A percentile compares a stretch with the other conserved stretches of the same genome.
phyloP scores from a whole-genome alignment of 1,140 invertebrate species.

The Ditylenchus dipsaci region DNA sequence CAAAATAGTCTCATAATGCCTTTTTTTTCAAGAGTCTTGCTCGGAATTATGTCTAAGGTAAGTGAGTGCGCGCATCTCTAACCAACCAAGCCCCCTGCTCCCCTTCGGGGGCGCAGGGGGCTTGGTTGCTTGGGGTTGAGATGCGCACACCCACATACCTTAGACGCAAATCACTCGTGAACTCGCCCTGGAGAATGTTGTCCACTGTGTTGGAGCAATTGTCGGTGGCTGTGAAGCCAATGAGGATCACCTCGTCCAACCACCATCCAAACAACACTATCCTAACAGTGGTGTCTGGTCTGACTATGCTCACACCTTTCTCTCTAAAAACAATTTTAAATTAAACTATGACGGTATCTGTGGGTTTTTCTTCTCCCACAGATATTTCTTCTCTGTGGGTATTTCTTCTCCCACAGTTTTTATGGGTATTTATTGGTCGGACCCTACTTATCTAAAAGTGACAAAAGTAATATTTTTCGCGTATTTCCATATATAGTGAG shows the following conservation, averaged over 20 bases:
- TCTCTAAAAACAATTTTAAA: slow-evolving; percentile 38
- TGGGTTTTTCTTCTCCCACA: background rate
- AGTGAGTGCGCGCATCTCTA: no score
- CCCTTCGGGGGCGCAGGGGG: no score
- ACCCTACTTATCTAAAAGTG: slow-evolving; percentile 1
- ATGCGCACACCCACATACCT: no score
- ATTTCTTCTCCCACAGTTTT: no score
- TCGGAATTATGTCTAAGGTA: no score
- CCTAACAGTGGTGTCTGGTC: slow-evolving; percentile 34
- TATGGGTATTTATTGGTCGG: no score
- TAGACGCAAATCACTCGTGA: no score
- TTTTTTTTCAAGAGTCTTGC: no score
- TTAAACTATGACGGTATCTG: background rate
- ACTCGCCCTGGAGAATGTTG: slow-evolving; percentile 41
- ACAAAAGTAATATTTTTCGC: background rate
- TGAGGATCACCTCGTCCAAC: slow-evolving; percentile 42
- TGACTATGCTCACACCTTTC: slow-evolving; percentile 46
- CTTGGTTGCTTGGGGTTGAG: no score
- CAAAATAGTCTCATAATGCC: no score
- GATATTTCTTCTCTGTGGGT: no score
- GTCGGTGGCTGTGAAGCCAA: slow-evolving; percentile 44
- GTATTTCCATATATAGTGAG: background rate
- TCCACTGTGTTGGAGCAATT: slow-evolving; percentile 38
- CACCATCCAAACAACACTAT: slow-evolving; percentile 48
- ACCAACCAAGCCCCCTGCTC: no score